Evolutionary conservation across 1,140 invertebrate species (phyloP), one percentile per base, ranked within the genome.

Genomic region (Megathymus violae): DNA sequence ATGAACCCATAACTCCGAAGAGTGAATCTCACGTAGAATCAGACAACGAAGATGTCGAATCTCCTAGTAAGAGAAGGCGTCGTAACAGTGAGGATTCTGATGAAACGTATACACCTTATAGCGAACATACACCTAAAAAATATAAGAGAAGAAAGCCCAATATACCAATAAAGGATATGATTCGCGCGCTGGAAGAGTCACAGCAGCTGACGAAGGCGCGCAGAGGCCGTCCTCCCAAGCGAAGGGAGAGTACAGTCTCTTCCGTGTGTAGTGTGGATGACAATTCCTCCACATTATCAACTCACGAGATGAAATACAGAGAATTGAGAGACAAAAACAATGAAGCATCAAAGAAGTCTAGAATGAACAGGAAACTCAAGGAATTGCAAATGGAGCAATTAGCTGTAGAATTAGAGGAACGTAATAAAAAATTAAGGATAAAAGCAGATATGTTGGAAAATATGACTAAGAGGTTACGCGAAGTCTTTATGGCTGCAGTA

Each of bases 251-350:
- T 71, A 81, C 74, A 6, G 74, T 88, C 16, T 89, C 86, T n/a
- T 85, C 85, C 5, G 69, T 80, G 14, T 85, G 83, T 47, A 85
- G 78, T 46, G 46, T 76, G 22, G 81, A 82, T 50, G 87, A 91
- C 4, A 89, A 82, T 66, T 80, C 78, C 0, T 85, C 84, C 3
- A 73, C 65, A 5, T 54, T 75, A 4, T 84, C 84, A 16, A 89
- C 84, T 17, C 80, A 82, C 19, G 86, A 88, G 58, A 63, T 73
- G 41, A 93, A 89, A 62, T 95, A 95, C 70, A 89, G 94, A 14
- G 94, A 95, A 72, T 90, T 94, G 10, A 88, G 95, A 10, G 94
- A 95, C 64, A 95, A 95, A 70, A 96, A 96, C 79, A 96, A 96
- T 77, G 95, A 95, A 81, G 95, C 95, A 4, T 96, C 95, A 9